phyloP scores from a whole-genome alignment of 2,888 invertebrate genomes.

The Melieria omissa region DNA sequence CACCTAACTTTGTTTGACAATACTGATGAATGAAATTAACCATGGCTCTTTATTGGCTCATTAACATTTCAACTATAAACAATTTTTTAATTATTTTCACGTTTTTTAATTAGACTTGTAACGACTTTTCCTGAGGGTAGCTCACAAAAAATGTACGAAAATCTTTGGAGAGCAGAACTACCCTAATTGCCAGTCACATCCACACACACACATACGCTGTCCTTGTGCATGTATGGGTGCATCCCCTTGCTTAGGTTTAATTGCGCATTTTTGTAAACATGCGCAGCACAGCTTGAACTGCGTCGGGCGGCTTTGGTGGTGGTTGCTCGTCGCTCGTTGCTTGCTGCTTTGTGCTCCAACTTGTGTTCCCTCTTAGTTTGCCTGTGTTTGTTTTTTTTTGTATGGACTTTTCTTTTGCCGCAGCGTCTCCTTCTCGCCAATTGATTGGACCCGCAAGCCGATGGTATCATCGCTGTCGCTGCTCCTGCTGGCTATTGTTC shows the following conservation, averaged over 20 bases:
- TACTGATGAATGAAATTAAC: too few relatives aligned
- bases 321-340: conserved; percentile 10
- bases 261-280: conserved; percentile 56
- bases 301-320: not conserved
- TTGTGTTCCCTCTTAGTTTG: conserved; percentile 22
- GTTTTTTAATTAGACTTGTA: too few relatives aligned
- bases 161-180: too few relatives aligned
- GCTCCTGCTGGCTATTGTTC: not conserved
- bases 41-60: too few relatives aligned
- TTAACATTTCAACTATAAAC: too few relatives aligned
- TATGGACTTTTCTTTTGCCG: not conserved
- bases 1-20: too few relatives aligned
- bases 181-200: too few relatives aligned
- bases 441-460: conserved; percentile 22
- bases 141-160: too few relatives aligned
- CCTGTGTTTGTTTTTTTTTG: conserved; percentile 6
- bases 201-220: not conserved
- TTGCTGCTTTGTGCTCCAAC: conserved; percentile 18
- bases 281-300: conserved; percentile 55
- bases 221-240: conserved; percentile 21
- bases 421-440: conserved; percentile 36
- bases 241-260: conserved; percentile 39
- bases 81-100: too few relatives aligned
- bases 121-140: too few relatives aligned
- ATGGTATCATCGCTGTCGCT: not conserved